These are phyloP conservation scores for Synanthedon myopaeformis DNA, from an alignment of 2,888 invertebrate species.

Conservation along the genomic window DNA sequence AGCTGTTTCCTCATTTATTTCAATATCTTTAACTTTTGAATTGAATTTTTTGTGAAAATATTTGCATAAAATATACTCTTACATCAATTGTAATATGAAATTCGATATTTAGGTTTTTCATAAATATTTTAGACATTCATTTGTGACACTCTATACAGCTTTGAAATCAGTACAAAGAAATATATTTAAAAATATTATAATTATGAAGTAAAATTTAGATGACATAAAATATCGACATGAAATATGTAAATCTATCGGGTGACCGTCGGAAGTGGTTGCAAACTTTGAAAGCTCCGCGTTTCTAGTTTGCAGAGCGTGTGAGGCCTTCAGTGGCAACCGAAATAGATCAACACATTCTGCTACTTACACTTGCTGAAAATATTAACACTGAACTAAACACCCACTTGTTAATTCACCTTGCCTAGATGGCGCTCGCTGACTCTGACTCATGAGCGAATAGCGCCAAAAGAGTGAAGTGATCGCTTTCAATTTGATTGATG, in stretches of 20 bases:
- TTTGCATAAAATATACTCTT: too few relatives aligned
- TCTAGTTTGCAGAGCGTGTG: constrained; percentile 22
- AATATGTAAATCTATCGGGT: constrained; percentile 24
- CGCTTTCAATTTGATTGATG: neutral
- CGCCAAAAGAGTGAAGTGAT: neutral
- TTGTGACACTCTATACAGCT: too few relatives aligned
- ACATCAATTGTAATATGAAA: too few relatives aligned
- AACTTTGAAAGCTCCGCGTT: constrained; percentile 32
- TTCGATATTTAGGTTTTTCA: too few relatives aligned
- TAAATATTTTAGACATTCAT: too few relatives aligned
- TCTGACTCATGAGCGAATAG: neutral
- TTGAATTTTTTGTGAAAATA: too few relatives aligned
- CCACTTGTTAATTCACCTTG: constrained; percentile 65
- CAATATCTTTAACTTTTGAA: too few relatives aligned
- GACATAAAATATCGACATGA: constrained; percentile 5
- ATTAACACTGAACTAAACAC: constrained; percentile 57
- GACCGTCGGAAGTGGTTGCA: constrained; percentile 44
- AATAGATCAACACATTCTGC: constrained; percentile 64
- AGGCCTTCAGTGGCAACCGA: constrained; percentile 58
- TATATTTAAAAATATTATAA: too few relatives aligned
- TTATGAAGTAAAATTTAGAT: constrained; percentile 9
- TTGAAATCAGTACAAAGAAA: too few relatives aligned
- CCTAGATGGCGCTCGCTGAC: constrained; percentile 62
- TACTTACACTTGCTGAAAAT: constrained; percentile 54
- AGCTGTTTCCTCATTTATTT: too few relatives aligned